A percentile compares a stretch with the other conserved stretches of the same genome.
phyloP scores from a whole-genome alignment of 2,888 invertebrate species.

The Xanthia togata region DNA sequence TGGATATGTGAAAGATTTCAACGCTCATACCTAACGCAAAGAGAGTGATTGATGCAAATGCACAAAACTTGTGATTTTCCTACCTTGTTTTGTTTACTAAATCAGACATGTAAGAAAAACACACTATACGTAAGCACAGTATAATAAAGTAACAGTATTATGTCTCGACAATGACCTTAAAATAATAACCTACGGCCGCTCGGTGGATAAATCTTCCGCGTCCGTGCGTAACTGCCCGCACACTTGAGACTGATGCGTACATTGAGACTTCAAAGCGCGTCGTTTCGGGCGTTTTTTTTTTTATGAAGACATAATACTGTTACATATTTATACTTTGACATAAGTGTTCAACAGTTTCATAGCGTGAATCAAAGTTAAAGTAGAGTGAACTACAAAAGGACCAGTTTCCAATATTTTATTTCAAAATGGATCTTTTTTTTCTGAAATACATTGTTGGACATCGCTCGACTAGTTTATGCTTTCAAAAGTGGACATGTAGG shows the following conservation, averaged over 20 bases:
- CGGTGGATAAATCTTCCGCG: too few species aligned
- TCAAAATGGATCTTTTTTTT: constrained; percentile 11
- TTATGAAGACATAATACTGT: too few species aligned
- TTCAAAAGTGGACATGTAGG: constrained; percentile 12
- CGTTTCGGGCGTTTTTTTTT: too few species aligned
- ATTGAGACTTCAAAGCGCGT: too few species aligned
- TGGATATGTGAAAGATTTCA: background rate
- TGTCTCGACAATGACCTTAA: too few species aligned
- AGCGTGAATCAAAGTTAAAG: constrained; percentile 58
- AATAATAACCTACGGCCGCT: too few species aligned
- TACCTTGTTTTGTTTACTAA: constrained; percentile 32
- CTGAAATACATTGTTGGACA: constrained; percentile 15
- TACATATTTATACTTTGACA: too few species aligned
- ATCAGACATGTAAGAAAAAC: constrained; percentile 31
- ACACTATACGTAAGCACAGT: constrained; percentile 7
- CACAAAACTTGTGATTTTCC: background rate
- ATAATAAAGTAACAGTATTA: too few species aligned
- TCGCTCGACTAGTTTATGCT: background rate
- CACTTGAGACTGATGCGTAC: too few species aligned
- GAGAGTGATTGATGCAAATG: background rate
- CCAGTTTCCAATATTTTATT: constrained; percentile 43
- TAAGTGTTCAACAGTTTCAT: constrained; percentile 61
- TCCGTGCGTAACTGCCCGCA: too few species aligned
- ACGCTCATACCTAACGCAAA: background rate
- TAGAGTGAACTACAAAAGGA: constrained; percentile 52